Conservation (phyloP, 1,140 invertebrate genomes). For the Calycopis cecrops region DNA sequence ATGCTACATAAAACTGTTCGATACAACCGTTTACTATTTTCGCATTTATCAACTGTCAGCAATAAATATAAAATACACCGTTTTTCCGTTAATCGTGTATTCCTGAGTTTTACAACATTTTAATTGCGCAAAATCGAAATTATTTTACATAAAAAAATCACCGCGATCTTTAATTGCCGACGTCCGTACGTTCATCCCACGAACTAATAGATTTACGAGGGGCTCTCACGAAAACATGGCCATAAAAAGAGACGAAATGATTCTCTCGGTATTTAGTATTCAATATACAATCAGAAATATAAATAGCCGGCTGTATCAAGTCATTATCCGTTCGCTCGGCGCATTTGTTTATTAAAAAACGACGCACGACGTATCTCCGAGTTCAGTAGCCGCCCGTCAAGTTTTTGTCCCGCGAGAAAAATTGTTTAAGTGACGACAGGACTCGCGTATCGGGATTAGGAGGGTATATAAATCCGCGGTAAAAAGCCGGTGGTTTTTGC, state of each 20-base stretch:
- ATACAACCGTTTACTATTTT: too few relatives aligned
- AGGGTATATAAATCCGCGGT: constrained; percentile 48
- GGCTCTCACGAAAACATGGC: constrained; percentile 8
- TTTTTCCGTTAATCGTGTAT: too few relatives aligned
- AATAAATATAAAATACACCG: too few relatives aligned
- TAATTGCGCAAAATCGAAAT: not conserved
- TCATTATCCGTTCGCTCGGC: constrained; percentile 12
- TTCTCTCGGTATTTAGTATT: constrained; percentile 4
- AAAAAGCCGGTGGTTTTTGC: constrained; percentile 62
- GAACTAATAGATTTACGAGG: constrained; percentile 8
- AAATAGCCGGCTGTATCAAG: constrained; percentile 11
- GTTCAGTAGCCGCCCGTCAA: constrained; percentile 22
- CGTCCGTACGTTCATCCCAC: constrained; percentile 2
- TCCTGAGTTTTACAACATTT: not conserved
- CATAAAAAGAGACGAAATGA: constrained; percentile 8
- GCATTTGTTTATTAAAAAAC: constrained; percentile 20
- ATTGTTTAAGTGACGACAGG: constrained; percentile 18
- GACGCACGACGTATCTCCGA: constrained; percentile 8
- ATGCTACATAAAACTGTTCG: too few relatives aligned
- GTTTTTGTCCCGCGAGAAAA: constrained; percentile 27
- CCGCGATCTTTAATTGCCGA: not conserved
- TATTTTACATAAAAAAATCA: constrained; percentile 4
- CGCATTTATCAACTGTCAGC: too few relatives aligned
- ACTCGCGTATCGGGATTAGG: constrained; percentile 23
- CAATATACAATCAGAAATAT: constrained; percentile 12